A percentile compares a stretch with the other conserved stretches of the same genome.
phyloP scores from a whole-genome alignment of 2,113 vertebrate genomes.

The Epinephelus fuscoguttatus region DNA sequence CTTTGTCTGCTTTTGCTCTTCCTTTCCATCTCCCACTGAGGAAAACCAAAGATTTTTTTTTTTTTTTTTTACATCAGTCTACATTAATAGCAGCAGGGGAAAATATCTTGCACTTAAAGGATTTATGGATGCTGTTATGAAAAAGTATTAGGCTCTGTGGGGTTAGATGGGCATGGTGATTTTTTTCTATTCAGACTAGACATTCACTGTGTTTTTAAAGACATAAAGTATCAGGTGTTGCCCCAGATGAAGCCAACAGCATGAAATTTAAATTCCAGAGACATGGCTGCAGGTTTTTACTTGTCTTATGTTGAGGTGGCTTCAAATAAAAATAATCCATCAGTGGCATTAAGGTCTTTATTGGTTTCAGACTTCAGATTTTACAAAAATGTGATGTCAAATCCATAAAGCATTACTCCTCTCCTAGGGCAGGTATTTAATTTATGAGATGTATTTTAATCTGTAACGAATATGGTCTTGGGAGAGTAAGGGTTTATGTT shows the following conservation, averaged over 20 bases:
- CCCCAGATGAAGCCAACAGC: neutral
- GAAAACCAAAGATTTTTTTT: neutral
- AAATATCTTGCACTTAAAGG: slow-evolving; percentile 30
- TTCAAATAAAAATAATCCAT: slow-evolving; percentile 27
- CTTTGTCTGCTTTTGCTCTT: neutral
- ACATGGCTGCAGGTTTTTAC: slow-evolving; percentile 14
- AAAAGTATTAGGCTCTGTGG: slow-evolving; percentile 23
- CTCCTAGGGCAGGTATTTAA: neutral
- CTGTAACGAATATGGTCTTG: neutral
- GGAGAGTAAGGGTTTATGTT: neutral
- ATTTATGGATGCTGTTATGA: slow-evolving; percentile 39
- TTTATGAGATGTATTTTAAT: neutral
- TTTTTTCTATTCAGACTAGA: slow-evolving; percentile 1
- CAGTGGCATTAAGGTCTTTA: neutral
- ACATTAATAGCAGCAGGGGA: neutral
- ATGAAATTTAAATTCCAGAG: slow-evolving; percentile 17
- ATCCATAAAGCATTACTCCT: slow-evolving; percentile 10
- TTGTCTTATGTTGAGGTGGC: neutral
- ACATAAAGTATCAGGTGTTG: slow-evolving; percentile 11
- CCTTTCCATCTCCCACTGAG: slow-evolving; percentile 3
- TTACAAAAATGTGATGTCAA: slow-evolving; percentile 13
- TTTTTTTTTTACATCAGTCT: neutral
- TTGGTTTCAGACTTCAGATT: slow-evolving; percentile 2
- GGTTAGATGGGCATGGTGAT: slow-evolving; percentile 12
- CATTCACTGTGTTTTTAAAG: slow-evolving; percentile 39